A percentile compares a stretch with the other conserved stretches of the same genome.
phyloP scores from a whole-genome alignment of 2,797 vertebrate genomes.

The Leontopithecus rosalia region DNA sequence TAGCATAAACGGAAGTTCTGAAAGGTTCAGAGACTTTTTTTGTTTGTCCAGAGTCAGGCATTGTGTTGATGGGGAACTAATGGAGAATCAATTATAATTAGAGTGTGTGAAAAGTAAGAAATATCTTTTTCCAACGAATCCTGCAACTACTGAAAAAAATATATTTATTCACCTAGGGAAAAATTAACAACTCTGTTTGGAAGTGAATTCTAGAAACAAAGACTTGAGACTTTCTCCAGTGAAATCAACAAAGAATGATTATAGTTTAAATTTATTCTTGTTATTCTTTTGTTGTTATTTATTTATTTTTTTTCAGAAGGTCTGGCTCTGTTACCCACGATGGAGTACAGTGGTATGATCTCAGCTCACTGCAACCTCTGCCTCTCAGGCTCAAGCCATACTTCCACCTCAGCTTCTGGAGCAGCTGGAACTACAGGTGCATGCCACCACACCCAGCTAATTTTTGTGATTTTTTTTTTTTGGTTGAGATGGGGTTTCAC shows the following conservation, averaged over 20 bases:
- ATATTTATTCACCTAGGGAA: neutral
- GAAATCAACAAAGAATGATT: constrained; percentile 23
- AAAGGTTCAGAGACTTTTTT: neutral
- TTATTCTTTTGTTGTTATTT: neutral
- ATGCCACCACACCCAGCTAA: neutral
- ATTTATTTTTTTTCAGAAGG: neutral
- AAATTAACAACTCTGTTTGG: neutral
- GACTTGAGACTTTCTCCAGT: neutral
- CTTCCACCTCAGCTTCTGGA: neutral
- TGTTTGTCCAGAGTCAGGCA: neutral
- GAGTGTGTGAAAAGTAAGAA: neutral
- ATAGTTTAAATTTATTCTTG: neutral
- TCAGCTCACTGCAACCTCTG: neutral
- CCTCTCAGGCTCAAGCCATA: neutral
- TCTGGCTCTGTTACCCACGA: neutral
- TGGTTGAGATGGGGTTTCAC: neutral
- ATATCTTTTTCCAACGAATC: neutral
- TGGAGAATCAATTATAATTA: neutral
- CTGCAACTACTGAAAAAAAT: neutral
- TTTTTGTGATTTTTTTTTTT: neutral
- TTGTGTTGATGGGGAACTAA: neutral
- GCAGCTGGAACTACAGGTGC: neutral
- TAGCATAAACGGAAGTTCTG: neutral
- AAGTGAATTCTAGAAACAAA: constrained; percentile 13
- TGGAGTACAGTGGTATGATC: neutral